A percentile compares a stretch with the other conserved stretches of the same genome.
Conservation (phyloP, 2,888 invertebrate species). For the Trilocha varians region DNA sequence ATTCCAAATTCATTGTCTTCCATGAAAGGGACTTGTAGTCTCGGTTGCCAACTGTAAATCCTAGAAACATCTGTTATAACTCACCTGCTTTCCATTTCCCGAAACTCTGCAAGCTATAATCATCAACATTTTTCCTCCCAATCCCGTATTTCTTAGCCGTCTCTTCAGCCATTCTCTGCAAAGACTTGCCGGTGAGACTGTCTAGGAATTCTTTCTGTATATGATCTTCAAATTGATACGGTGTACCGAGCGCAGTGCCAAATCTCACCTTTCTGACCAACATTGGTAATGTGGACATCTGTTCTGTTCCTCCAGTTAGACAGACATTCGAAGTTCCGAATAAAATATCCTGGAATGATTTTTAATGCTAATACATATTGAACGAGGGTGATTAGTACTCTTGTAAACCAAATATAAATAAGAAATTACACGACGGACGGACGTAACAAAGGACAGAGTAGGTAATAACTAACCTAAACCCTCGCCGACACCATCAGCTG, state of each 20-base stretch:
- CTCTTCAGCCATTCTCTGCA: constrained; percentile 93
- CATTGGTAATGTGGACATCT: constrained; percentile 93
- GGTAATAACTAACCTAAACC: too few relatives aligned
- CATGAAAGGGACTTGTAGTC: too few relatives aligned
- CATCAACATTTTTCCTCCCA: constrained; percentile 83
- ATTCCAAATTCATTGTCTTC: too few relatives aligned
- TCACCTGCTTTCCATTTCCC: constrained; percentile 86
- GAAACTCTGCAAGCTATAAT: constrained; percentile 86
- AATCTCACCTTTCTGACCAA: constrained; percentile 89
- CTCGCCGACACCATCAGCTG: too few relatives aligned
- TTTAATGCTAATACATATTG: too few relatives aligned
- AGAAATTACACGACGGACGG: too few relatives aligned
- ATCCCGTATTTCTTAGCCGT: constrained; percentile 83
- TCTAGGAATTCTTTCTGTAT: constrained; percentile 73
- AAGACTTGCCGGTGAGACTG: constrained; percentile 85
- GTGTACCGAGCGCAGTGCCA: constrained; percentile 85
- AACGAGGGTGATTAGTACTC: neutral
- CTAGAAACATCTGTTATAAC: neutral
- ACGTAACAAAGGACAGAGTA: too few relatives aligned
- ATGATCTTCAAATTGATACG: constrained; percentile 84
- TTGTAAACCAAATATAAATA: neutral
- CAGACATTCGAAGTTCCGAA: constrained; percentile 86
- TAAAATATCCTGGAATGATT: constrained; percentile 82
- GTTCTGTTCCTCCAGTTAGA: constrained; percentile 92
- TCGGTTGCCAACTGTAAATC: too few relatives aligned